Evolutionary conservation across 2,113 vertebrate genomes (phyloP), one percentile per base, ranked within the genome.

Genomic region (Misgurnus mizolepis): DNA sequence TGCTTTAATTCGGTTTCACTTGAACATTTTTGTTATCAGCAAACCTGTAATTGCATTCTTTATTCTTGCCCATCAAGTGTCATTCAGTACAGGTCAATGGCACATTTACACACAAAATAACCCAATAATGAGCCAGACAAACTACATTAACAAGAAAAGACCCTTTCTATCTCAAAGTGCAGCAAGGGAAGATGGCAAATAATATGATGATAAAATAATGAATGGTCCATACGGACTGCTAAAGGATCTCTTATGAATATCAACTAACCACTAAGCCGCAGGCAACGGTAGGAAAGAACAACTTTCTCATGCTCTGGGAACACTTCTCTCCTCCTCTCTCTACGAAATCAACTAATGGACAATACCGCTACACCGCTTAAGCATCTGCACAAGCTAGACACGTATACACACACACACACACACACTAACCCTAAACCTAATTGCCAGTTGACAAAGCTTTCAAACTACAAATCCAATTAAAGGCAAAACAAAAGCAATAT

Each of bases 391-490:
- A 66, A 6, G n/a, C 45, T 27, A 69, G 47, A 77, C 80, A 80
- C 43, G 50, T 7, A 64, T 45, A 27, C 73, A 68, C 69, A 68
- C 62, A 67, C 27, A 68, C 62, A 67, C 27, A 65, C 4, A 61
- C 34, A 53, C 62, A 17, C 58, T 7, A 66, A 64, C 60, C 27
- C 27, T 34, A 34, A 34, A 18, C 60, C 12, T 7, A 79, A 49
- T 75, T 49, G 75, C 27, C 83, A 76, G 43, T 82, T 85, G 81
- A 81, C 83, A 80, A 74, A 80, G 49, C 88, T 85, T 86, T 83
- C 72, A 84, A 87, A 85, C 86, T 83, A 76, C 64, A 58, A 89
- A 87, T 89, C 84, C 85, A 90, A 91, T 90, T 89, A 90, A 90
- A 80, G 65, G n/a, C 55, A 88, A 89, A 90, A 91, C 82, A 88